A percentile compares a stretch with the other conserved stretches of the same genome.
phyloP scores from a whole-genome alignment of 2,797 vertebrate species.

The Catostomus latipinnis region DNA sequence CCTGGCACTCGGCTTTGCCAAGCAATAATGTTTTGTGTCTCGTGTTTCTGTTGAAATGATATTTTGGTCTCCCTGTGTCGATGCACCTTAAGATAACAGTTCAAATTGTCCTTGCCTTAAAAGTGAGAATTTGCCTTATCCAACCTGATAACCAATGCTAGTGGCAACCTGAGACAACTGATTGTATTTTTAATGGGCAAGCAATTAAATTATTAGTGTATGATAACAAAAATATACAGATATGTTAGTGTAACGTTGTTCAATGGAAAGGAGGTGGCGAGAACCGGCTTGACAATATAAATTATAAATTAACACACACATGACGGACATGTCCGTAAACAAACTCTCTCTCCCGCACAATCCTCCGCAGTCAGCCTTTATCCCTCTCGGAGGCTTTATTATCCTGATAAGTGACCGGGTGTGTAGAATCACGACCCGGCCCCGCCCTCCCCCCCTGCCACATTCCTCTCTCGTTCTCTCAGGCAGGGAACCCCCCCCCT shows the following conservation, averaged over 20 bases:
- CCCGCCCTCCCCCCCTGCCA: no score
- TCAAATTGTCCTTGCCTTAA: background rate
- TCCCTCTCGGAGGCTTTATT: no score
- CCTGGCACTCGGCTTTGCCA: background rate
- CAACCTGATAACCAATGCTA: background rate
- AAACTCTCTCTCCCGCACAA: no score
- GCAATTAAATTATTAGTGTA: background rate
- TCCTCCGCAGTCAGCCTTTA: no score
- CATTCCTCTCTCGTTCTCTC: no score
- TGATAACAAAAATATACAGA: background rate
- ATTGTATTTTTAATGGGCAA: background rate
- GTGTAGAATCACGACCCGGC: no score
- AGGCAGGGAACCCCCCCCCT: no score
- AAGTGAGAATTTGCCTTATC: background rate
- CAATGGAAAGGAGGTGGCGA: no score
- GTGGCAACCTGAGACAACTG: background rate
- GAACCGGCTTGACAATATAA: no score
- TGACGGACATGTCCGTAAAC: no score
- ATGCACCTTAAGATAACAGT: constrained; percentile 22
- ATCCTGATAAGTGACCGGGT: no score
- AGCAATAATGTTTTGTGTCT: constrained; percentile 14
- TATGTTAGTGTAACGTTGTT: background rate
- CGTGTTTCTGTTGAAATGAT: constrained; percentile 3
- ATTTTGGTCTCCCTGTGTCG: constrained; percentile 3
- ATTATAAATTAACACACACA: no score